phyloP scores from a whole-genome alignment of 2,888 invertebrate species.

The Tipula unca region DNA sequence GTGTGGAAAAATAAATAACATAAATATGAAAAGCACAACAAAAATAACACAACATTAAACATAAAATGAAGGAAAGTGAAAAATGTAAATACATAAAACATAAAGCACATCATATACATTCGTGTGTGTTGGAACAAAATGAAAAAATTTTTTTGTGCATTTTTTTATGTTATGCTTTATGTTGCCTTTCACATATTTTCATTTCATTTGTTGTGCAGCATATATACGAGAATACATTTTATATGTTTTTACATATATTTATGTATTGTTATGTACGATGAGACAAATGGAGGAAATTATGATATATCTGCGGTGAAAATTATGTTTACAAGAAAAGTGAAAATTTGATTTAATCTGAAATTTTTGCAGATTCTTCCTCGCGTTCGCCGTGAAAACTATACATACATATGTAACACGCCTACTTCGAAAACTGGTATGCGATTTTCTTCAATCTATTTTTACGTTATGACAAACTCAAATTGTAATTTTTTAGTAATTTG shows the following conservation, averaged over 20 bases:
- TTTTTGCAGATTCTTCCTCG: not conserved
- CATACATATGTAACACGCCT: too few species aligned
- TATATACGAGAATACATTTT: not conserved
- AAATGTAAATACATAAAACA: not conserved
- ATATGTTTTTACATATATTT: not conserved
- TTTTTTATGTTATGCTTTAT: not conserved
- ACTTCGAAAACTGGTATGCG: too few species aligned
- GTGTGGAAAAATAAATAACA: not conserved
- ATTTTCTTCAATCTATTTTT: not conserved
- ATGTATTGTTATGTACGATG: not conserved
- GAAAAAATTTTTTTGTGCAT: not conserved
- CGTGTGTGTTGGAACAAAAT: not conserved
- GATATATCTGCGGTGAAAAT: not conserved
- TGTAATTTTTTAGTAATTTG: not conserved
- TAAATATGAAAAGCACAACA: not conserved
- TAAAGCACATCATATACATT: not conserved
- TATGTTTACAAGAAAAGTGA: not conserved
- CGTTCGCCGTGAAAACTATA: too few species aligned
- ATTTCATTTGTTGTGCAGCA: not conserved
- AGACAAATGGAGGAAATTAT: not conserved
- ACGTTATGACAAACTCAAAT: not conserved
- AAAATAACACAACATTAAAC: not conserved
- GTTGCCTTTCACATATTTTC: conserved; percentile 3
- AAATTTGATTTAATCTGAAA: not conserved
- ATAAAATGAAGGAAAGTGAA: not conserved